Evolutionary conservation across 2,888 invertebrate genomes (phyloP).

Genomic region (Choreutis nemorana): DNA sequence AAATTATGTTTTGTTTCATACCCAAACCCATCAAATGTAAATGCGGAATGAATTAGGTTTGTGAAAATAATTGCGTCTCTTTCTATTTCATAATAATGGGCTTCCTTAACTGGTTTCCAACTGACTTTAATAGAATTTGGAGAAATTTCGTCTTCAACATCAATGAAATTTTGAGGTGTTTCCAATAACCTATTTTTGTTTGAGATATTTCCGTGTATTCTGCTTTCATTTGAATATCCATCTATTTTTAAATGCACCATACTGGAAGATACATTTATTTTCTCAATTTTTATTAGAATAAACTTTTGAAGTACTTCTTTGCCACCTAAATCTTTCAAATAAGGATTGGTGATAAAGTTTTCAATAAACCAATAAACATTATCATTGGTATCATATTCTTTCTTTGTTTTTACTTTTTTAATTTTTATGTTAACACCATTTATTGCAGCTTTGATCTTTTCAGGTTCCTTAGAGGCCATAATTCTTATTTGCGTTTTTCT

Average conservation of each 20-base stretch:
- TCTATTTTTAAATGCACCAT: slow-evolving; percentile 38
- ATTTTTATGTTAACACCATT: slow-evolving; percentile 28
- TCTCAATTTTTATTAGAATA: slow-evolving; percentile 37
- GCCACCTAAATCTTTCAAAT: slow-evolving; percentile 20
- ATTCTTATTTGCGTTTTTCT: slow-evolving; percentile 38
- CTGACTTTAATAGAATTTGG: slow-evolving; percentile 24
- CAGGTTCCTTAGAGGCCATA: slow-evolving; percentile 26
- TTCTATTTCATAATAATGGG: slow-evolving; percentile 40
- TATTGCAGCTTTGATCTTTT: slow-evolving; percentile 28
- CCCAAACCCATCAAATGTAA: slow-evolving; percentile 28
- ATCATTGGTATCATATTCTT: slow-evolving; percentile 27
- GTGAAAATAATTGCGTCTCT: slow-evolving; percentile 36
- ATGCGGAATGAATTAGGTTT: slow-evolving; percentile 23
- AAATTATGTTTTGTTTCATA: slow-evolving; percentile 29
- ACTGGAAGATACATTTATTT: slow-evolving; percentile 26
- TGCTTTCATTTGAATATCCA: slow-evolving; percentile 23
- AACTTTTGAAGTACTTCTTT: slow-evolving; percentile 25
- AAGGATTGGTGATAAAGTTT: slow-evolving; percentile 35
- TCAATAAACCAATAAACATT: slow-evolving; percentile 34
- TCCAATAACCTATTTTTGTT: slow-evolving; percentile 15
- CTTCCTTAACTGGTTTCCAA: slow-evolving; percentile 26
- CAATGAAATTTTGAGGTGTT: slow-evolving; percentile 22
- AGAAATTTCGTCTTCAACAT: slow-evolving; percentile 20
- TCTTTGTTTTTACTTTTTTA: slow-evolving; percentile 21
- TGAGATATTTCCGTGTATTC: slow-evolving; percentile 22